Evolutionary conservation across 2,797 vertebrate species (phyloP), one percentile per base, ranked within the genome.

Genomic region (Fratercula arctica): DNA sequence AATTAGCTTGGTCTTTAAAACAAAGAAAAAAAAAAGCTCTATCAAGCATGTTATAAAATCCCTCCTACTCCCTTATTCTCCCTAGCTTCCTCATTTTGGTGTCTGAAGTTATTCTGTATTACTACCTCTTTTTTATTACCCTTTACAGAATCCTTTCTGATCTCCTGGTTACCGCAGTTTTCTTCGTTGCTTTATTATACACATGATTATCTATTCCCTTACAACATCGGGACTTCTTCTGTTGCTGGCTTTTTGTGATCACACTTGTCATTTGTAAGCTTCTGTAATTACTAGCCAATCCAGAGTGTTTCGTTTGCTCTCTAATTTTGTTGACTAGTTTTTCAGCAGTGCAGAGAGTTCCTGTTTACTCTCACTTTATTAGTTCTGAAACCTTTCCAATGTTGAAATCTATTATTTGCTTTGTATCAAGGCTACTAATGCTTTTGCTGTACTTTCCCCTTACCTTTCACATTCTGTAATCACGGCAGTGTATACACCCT

Each of bases 1-100:
- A 96, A 97, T 96, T 96, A 96, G 43, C 79, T 96, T 73, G 45
- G 86, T 95, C 91, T 77, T 95, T 91, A 90, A 94, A 93, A 93
- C 21, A 72, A 54, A 61, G 10, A 60, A 19, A 3, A 3, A 50
- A 51, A 72, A 59, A 48, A 17, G 11, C 53, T 89, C 72, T 67
- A 53, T 83, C 82, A 88, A 87, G 63, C 35, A 21, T 24, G 26
- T 33, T 91, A 94, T 82, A 90, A 97, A 94, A 96, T 89, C 63
- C 33, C 84, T 96, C 73, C 66, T 57, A 77, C 76, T 86, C 70
- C 68, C 37, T 87, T 54, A 77, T 70, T 96, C 16, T 91, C 51
- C 25, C 48, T 51, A 63, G 59, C 91, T 96, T 92, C 64, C 56
- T 94, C 90, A 63, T 92, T 96, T 87, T 78, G 72, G 60, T 91